Evolutionary conservation across 2,888 invertebrate genomes (phyloP).

Genomic region (Microplitis deprimator): DNA sequence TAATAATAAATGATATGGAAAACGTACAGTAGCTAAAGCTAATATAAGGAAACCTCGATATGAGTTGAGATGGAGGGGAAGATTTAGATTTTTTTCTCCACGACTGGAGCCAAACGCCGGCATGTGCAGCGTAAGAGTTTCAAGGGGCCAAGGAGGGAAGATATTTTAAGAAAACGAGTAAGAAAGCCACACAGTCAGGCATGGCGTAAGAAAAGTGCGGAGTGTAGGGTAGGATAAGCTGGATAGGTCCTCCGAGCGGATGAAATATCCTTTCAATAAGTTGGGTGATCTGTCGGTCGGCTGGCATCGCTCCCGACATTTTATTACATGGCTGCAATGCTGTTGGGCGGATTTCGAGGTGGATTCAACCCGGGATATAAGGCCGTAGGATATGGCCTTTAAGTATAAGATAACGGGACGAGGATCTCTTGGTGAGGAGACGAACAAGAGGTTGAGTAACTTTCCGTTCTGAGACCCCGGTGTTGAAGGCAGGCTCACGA

Average conservation of each 20-base stretch:
- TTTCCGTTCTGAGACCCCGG: background rate
- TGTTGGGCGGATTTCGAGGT: constrained; percentile 51
- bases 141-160: background rate
- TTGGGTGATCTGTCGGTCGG: constrained; percentile 67
- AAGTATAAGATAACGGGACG: constrained; percentile 31
- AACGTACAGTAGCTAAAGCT: constrained; percentile 23
- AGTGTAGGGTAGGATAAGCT: constrained; percentile 38
- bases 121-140: constrained; percentile 14
- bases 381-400: constrained; percentile 38
- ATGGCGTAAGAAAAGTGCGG: background rate
- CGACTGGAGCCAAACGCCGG: background rate
- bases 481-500: constrained; percentile 20
- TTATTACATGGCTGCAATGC: constrained; percentile 63
- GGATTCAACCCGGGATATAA: constrained; percentile 43
- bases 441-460: constrained; percentile 48
- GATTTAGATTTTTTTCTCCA: constrained; percentile 16
- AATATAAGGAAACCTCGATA: constrained; percentile 1
- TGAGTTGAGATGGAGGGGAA: constrained; percentile 20
- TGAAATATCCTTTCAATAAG: constrained; percentile 71
- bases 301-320: constrained; percentile 68
- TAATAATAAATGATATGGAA: constrained; percentile 26
- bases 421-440: constrained; percentile 7
- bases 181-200: background rate
- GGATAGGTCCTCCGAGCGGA: constrained; percentile 51
- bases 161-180: constrained; percentile 19